phyloP scores from a whole-genome alignment of 2,888 invertebrate genomes.

The Pantelozetes paolii region DNA sequence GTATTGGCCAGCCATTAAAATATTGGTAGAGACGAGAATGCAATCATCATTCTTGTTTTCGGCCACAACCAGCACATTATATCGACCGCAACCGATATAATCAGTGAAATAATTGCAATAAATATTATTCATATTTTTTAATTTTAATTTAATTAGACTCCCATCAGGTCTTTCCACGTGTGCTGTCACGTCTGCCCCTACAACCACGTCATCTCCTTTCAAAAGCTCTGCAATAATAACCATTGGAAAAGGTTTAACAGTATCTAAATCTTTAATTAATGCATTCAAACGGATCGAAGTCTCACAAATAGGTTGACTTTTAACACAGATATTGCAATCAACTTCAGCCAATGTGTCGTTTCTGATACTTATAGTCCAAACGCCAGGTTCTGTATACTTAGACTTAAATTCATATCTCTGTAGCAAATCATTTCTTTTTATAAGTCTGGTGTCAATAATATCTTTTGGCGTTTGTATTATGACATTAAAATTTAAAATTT shows the following conservation, averaged over 20 bases:
- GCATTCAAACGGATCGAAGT: not conserved
- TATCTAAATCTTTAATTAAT: not conserved
- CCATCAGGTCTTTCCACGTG: not conserved
- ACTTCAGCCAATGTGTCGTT: not conserved
- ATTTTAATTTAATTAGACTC: not conserved
- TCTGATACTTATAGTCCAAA: not conserved
- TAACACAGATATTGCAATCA: not conserved
- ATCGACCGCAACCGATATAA: not conserved
- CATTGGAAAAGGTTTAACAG: not conserved
- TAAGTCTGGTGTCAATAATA: not conserved
- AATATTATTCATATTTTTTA: not conserved
- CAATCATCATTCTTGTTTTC: not conserved
- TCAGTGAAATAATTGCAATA: constrained; percentile 6
- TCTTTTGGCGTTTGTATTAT: not conserved
- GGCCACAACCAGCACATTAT: not conserved
- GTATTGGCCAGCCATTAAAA: too few species aligned
- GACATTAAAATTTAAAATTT: not conserved
- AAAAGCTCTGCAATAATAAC: not conserved
- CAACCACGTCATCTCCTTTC: not conserved
- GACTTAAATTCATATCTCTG: not conserved
- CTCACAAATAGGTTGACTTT: not conserved
- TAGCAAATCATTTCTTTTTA: not conserved
- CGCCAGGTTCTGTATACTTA: not conserved
- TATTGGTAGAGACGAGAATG: too few species aligned
- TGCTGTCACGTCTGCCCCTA: not conserved